Base-by-base conservation (phyloP, 2,113 vertebrate genomes). In the Bubo bubo region DNA sequence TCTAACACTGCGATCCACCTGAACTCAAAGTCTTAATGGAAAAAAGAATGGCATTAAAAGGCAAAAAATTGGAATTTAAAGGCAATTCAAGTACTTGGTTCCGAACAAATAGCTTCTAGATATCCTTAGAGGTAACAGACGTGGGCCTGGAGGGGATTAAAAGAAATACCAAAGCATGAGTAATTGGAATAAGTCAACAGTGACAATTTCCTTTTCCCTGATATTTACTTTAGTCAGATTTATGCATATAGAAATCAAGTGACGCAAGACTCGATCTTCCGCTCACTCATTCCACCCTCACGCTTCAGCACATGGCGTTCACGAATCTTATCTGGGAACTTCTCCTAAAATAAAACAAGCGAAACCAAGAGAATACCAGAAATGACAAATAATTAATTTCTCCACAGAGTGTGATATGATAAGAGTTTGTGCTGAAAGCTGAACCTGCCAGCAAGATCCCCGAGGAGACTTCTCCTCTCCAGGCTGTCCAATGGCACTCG, bases 181-280 rank as follows among this genome's bases (percentile, higher is more conserved):
- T 92, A 88, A 90, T 14, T 79, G 58, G 30, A 66, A 88, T 76
- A 88, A 68, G 50, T 27, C 93, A 94, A 86, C 50, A 86, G 16
- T 20, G 55, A 80, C 59, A 82, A 20, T 41, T 93, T 75, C 58
- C 45, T 83, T 93, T 88, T 43, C 68, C 80, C 75, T 50, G 72
- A 23, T 87, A 76, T 11, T 62, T 89, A 56, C 77, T 93, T 88
- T 83, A 88, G 59, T 93, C 41, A 55, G 75, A 92, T 86, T 77
- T 62, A 34, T 55, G 55, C 82, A 76, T 47, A 30, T 1, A 83
- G 63, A 67, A 83, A 86, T 53, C 6, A 37, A 93, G 55, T 60
- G 58, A 83, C 0, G 1, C 1, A 0, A 64, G 37, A 76, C 56
- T 64, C 23, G 32, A 14, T 56, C 49, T n/a, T 86, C 37, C 3